phyloP scores from a whole-genome alignment of 2,797 vertebrate genomes.

The Anisognathus igniventris region DNA sequence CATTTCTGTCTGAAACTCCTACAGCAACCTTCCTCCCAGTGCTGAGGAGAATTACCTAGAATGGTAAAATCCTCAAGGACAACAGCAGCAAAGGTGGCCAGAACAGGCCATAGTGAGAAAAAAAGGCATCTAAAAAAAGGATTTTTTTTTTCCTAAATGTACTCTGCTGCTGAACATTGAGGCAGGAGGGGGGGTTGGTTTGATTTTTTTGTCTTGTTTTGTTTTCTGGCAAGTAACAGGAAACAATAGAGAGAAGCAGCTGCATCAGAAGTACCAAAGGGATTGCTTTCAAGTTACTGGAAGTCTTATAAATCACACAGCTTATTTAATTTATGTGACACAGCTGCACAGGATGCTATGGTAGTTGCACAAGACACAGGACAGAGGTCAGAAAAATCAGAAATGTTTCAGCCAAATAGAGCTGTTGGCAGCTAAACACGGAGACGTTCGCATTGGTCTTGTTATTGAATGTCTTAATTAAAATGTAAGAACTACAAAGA shows the following conservation, averaged over 20 bases:
- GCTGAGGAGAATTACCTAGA: background rate
- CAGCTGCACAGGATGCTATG: slow-evolving; percentile 50
- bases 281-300: slow-evolving; percentile 64
- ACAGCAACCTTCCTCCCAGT: background rate
- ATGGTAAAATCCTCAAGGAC: background rate
- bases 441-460: slow-evolving; percentile 25
- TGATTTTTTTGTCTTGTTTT: background rate
- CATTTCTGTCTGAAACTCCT: background rate
- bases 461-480: slow-evolving; percentile 54
- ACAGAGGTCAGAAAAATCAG: slow-evolving; percentile 54
- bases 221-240: slow-evolving; percentile 42
- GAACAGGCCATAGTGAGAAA: background rate
- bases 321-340: slow-evolving; percentile 65
- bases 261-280: slow-evolving; percentile 62
- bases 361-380: slow-evolving; percentile 48
- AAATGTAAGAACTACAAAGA: slow-evolving; percentile 39
- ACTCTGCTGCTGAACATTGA: background rate
- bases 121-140: background rate
- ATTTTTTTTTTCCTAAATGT: background rate
- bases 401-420: slow-evolving; percentile 32
- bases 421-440: background rate
- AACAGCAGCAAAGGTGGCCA: background rate
- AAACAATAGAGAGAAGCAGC: slow-evolving; percentile 63
- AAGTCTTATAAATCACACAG: slow-evolving; percentile 63
- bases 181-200: background rate